phyloP scores from a whole-genome alignment of 2,888 invertebrate species.

The Orthosia cruda region DNA sequence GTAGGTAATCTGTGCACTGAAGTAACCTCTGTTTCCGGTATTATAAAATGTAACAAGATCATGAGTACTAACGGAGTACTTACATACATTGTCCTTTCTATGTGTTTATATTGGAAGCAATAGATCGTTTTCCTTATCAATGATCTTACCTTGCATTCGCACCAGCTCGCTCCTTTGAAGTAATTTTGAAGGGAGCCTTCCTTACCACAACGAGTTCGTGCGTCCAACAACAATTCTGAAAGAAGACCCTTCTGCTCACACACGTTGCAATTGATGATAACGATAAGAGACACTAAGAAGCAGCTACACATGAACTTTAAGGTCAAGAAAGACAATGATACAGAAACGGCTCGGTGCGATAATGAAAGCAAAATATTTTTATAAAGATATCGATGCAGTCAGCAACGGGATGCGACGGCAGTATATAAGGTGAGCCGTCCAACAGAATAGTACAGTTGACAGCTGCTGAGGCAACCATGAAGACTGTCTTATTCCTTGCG shows the following conservation, averaged over 20 bases:
- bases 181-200: background rate
- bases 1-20: background rate
- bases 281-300: constrained; percentile 9
- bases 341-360: constrained; percentile 51
- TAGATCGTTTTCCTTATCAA: background rate
- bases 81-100: background rate
- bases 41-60: background rate
- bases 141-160: too few species aligned
- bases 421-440: constrained; percentile 68
- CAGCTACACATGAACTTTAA: constrained; percentile 15
- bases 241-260: background rate
- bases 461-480: constrained; percentile 83
- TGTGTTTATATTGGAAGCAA: background rate
- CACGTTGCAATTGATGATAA: constrained; percentile 4
- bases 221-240: background rate
- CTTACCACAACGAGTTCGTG: too few species aligned
- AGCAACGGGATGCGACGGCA: constrained; percentile 21
- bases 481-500: constrained; percentile 87
- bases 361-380: constrained; percentile 65
- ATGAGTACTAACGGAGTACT: background rate
- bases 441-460: constrained; percentile 79
- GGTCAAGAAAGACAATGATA: constrained; percentile 63
- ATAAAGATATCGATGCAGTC: constrained; percentile 42
- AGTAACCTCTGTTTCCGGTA: background rate
- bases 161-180: background rate